Base-by-base conservation (phyloP, 2,888 invertebrate genomes). In the Leucoma salicis region DNA sequence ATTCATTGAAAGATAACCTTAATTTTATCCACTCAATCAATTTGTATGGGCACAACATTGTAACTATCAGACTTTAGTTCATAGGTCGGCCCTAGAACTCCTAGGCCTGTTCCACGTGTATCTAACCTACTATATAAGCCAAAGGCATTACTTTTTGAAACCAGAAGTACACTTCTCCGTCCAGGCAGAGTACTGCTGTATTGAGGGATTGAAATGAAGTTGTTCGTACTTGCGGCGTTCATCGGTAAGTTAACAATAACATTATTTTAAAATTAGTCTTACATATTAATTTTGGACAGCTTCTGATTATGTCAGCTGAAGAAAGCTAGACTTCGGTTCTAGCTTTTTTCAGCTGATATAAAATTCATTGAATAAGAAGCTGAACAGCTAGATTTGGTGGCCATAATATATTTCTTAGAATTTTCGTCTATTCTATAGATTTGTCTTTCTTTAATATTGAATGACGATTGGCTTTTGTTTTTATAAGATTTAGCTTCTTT, bases 141-240 rank as follows among this genome's bases (percentile, higher is more conserved):
- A 10, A 25, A 41, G 28, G 14, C 0, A 14, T 27, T 12, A 0
- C 2, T 4, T 8, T 3, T 8, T 5, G 1, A 8, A 11, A 16
- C 16, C 74, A 86, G 83, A 13, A 13, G 12, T 13, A 12, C 1
- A 3, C 27, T 13, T 13, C 29, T 29, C 29, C 14, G 10, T 12
- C 1, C 13, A 29, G 2, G 13, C 5, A 13, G 2, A 29, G 13
- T 5, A 1, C n/a, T 11, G 10, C 27, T 6, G 11, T 29, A 56
- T 49, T 67, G 42, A 44, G 42, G 46, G 44, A 32, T 32, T n/a
- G 52, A 31, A 32, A 88, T 88, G 88, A 88, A 82, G 74, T 55
- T 84, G 52, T 57, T 84, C 57, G 68, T 83, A 39, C 53, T 88
- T 48, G 78, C 85, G 80, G 85, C 83, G 62, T 50, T 87, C 41